Evolutionary conservation across 2,797 vertebrate species (phyloP).

Genomic region (Cossypha niveicapilla): DNA sequence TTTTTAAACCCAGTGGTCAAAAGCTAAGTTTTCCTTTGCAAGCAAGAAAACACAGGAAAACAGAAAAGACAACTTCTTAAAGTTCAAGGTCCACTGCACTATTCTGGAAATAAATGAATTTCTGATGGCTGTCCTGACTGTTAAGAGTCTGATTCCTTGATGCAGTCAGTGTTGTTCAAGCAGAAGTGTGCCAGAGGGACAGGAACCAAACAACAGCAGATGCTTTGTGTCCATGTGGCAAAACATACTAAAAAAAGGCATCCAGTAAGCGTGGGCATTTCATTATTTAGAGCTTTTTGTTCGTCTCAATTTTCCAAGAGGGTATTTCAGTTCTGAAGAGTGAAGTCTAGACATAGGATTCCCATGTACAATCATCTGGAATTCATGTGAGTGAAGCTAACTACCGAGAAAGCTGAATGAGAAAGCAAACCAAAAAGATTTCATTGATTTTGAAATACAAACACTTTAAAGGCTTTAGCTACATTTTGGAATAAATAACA

Average conservation of each 20-base stretch:
- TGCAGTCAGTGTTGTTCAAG: neutral
- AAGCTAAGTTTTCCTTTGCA: neutral
- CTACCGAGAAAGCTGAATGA: neutral
- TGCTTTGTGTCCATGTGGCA: neutral
- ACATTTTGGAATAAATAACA: neutral
- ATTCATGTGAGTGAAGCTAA: neutral
- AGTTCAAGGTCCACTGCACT: neutral
- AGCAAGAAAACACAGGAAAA: neutral
- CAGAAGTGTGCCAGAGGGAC: neutral
- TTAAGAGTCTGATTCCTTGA: neutral
- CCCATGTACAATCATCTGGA: neutral
- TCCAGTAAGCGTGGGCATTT: neutral
- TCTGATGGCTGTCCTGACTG: neutral
- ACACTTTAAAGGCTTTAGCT: neutral
- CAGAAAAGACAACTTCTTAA: neutral
- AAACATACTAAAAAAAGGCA: neutral
- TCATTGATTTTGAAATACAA: neutral
- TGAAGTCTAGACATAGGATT: neutral
- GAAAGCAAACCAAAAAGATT: neutral
- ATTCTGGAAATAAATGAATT: neutral
- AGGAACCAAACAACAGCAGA: neutral
- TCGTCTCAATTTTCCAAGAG: neutral
- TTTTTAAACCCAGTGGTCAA: neutral
- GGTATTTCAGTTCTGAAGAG: neutral
- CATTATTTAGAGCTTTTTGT: constrained; percentile 21